Evolutionary conservation across 2,113 vertebrate species (phyloP), one percentile per base, ranked within the genome.

Genomic region (Cromileptes altivelis): DNA sequence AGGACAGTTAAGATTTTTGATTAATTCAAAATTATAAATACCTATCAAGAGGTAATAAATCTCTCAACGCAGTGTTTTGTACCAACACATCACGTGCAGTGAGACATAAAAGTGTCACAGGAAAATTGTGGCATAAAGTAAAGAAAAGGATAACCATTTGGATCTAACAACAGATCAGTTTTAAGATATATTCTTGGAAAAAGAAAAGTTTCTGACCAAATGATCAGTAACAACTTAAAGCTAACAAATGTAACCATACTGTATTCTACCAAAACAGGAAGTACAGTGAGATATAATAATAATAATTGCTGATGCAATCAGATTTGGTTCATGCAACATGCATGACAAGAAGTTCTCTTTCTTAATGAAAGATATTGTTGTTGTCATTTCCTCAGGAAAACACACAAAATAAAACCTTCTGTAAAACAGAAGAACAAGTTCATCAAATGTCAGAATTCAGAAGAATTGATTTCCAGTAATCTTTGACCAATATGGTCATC

Each of bases 401-500:
- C 19, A 76, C 8, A 56, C 3, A 62, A 42, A 75, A 58, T 17
- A 67, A 8, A 64, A 7, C 1, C 63, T 85, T 72, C 62, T 87
- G 75, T 69, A 50, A 83, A 7, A 65, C 84, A 88, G 81, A 90
- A 81, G 70, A 84, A 77, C 37, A 77, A 76, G 21, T 74, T 7
- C 4, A 70, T 49, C 30, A 30, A 30, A 30, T 30, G 30, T 30
- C 4, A 19, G 61, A 23, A 42, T 67, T 67, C 42, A 67, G n/a
- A 23, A 60, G 21, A 58, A 58, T 70, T 50, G 6, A 14, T 8
- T 62, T 67, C 67, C 23, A 52, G 19, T 56, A 19, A 70, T 64
- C 42, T 58, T 61, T 60, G 83, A 92, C 77, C 85, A 85, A 85
- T 57, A 58, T 88, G 85, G 71, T 85, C 85, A 21, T 52, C 14